phyloP scores from a whole-genome alignment of 2,113 vertebrate genomes.

The Morphnarchus princeps region DNA sequence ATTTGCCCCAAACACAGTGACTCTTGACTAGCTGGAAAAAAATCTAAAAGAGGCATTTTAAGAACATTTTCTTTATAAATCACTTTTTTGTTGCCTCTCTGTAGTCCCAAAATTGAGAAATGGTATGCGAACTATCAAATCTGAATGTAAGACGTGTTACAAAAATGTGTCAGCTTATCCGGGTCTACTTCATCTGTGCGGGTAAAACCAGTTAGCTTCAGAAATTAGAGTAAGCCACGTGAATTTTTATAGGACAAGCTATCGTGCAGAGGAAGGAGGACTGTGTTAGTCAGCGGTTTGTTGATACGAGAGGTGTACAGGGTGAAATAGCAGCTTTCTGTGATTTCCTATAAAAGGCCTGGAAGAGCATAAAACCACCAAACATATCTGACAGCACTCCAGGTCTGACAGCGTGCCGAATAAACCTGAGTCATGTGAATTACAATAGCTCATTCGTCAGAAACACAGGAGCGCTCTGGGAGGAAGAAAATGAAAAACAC shows the following conservation, averaged over 20 bases:
- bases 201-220: not conserved
- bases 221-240: not conserved
- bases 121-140: not conserved
- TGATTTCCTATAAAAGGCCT: slow-evolving; percentile 6
- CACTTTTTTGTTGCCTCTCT: not conserved
- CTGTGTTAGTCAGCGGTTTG: not conserved
- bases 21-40: not conserved
- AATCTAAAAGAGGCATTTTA: not conserved
- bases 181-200: not conserved
- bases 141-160: accelerated
- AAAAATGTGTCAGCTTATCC: not conserved
- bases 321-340: not conserved
- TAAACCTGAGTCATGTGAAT: slow-evolving; percentile 7
- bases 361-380: slow-evolving; percentile 5
- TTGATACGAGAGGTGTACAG: not conserved
- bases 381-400: not conserved
- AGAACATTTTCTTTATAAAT: not conserved
- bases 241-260: not conserved
- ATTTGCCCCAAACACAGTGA: not conserved
- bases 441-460: not conserved
- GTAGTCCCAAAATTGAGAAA: not conserved
- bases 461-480: not conserved
- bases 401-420: not conserved
- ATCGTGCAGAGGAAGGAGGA: not conserved
- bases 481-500: not conserved